A percentile compares a stretch with the other conserved stretches of the same genome.
These are phyloP conservation scores for Lanistes nyassanus DNA, from an alignment of 1,140 invertebrate species.

Conservation along the genomic window DNA sequence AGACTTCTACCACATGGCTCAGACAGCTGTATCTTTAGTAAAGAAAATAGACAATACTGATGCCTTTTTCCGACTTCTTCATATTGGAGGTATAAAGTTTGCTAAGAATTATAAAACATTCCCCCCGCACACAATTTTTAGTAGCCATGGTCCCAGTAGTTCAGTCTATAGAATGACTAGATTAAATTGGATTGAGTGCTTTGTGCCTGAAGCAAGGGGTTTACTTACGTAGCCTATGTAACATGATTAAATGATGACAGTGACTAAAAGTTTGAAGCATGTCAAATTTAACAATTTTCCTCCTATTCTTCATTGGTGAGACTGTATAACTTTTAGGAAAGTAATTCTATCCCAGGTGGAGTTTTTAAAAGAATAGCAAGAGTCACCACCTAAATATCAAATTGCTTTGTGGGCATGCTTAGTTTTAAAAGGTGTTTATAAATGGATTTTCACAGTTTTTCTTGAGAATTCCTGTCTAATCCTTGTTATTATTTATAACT, in stretches of 20 bases:
- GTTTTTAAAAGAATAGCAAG: too few relatives aligned
- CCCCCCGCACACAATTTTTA: too few relatives aligned
- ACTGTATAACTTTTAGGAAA: too few relatives aligned
- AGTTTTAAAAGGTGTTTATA: too few relatives aligned
- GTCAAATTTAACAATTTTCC: too few relatives aligned
- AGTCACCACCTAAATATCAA: too few relatives aligned
- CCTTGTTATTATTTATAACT: not conserved
- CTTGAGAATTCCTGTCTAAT: not conserved
- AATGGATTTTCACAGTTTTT: not conserved
- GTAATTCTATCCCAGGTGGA: too few relatives aligned
- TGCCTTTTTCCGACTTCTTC: constrained; percentile 34
- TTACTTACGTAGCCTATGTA: not conserved
- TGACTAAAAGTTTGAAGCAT: too few relatives aligned
- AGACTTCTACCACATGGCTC: constrained; percentile 32
- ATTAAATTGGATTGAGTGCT: not conserved
- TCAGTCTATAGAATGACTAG: not conserved
- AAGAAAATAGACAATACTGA: constrained; percentile 33
- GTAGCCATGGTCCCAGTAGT: not conserved
- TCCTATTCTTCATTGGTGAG: too few relatives aligned
- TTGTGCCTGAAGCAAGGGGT: not conserved
- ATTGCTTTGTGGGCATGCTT: too few relatives aligned
- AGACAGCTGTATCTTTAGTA: constrained; percentile 37
- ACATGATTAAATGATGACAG: not conserved
- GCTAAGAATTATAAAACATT: too few relatives aligned
- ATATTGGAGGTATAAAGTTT: constrained; percentile 35